A percentile compares a stretch with the other conserved stretches of the same genome.
Conservation (phyloP, 2,888 invertebrate species). For the Dione vanillae region DNA sequence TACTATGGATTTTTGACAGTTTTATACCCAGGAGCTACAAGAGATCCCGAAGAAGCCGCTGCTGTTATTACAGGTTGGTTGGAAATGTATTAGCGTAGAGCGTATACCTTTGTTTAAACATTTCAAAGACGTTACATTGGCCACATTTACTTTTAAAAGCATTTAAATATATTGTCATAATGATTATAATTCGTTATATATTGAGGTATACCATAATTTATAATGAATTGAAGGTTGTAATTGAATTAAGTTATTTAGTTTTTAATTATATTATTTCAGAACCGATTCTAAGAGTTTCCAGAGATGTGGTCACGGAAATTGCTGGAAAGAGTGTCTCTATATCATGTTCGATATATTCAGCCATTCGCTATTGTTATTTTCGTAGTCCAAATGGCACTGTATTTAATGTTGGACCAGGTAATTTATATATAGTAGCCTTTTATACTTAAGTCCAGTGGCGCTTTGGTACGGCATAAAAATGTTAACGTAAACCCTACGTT, state of each 20-base stretch:
- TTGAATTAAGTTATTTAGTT: too few relatives aligned
- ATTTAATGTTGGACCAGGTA: conserved; percentile 66
- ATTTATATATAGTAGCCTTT: conserved; percentile 33
- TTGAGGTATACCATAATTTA: too few relatives aligned
- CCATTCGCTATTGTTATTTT: conserved; percentile 74
- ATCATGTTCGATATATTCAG: conserved; percentile 61
- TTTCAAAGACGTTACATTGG: too few relatives aligned
- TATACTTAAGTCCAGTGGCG: too few relatives aligned
- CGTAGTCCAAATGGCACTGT: conserved; percentile 66
- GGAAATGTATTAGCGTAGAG: not conserved
- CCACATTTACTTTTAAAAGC: too few relatives aligned
- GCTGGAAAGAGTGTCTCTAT: conserved; percentile 58
- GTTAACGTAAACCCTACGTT: too few relatives aligned
- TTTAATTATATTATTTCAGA: conserved; percentile 52
- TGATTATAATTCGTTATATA: too few relatives aligned
- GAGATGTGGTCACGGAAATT: conserved; percentile 38
- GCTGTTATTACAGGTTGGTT: conserved; percentile 52
- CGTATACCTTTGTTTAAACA: too few relatives aligned
- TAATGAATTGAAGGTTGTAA: too few relatives aligned
- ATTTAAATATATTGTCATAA: too few relatives aligned
- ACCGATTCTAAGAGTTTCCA: conserved; percentile 56
- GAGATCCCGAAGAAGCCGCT: conserved; percentile 54
- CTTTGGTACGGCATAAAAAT: too few relatives aligned
- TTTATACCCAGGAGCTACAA: conserved; percentile 57
- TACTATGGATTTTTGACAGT: conserved; percentile 69